Conservation (phyloP, 1,140 invertebrate genomes). For the Drosophila suzukii region DNA sequence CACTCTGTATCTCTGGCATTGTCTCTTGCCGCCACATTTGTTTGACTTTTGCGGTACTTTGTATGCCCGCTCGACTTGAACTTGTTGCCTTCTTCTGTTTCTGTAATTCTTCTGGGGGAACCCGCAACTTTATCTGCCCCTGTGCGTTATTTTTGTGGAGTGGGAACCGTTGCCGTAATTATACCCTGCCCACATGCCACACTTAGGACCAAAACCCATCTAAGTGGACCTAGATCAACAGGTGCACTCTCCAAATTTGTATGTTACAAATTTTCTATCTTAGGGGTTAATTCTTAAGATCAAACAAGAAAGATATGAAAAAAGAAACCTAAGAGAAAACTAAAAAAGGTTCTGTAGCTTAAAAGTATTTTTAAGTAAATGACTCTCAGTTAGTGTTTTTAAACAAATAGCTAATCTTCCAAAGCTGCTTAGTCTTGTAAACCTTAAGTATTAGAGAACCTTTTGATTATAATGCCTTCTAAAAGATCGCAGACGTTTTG, state of each 20-base stretch:
- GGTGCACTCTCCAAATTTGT: constrained; percentile 5
- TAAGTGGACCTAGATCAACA: constrained; percentile 5
- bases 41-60: constrained; percentile 81
- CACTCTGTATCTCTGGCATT: constrained; percentile 44
- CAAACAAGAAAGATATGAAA: too few species aligned
- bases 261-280: background rate
- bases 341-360: background rate
- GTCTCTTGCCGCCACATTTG: constrained; percentile 73
- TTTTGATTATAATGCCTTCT: too few species aligned
- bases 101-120: constrained; percentile 19
- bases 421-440: too few species aligned
- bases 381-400: too few species aligned
- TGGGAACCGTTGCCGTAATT: constrained; percentile 68
- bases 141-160: constrained; percentile 28
- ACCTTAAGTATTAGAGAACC: too few species aligned
- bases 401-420: too few species aligned
- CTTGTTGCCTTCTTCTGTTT: constrained; percentile 43
- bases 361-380: too few species aligned
- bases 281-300: background rate
- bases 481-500: background rate
- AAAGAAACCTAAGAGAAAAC: too few species aligned
- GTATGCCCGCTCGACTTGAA: constrained; percentile 78
- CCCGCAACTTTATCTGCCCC: constrained; percentile 66
- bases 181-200: constrained; percentile 38
- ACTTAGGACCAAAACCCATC: background rate